These are phyloP conservation scores for Myrmophylax atrothorax DNA, from an alignment of 2,113 vertebrate genomes.

Conservation along the genomic window DNA sequence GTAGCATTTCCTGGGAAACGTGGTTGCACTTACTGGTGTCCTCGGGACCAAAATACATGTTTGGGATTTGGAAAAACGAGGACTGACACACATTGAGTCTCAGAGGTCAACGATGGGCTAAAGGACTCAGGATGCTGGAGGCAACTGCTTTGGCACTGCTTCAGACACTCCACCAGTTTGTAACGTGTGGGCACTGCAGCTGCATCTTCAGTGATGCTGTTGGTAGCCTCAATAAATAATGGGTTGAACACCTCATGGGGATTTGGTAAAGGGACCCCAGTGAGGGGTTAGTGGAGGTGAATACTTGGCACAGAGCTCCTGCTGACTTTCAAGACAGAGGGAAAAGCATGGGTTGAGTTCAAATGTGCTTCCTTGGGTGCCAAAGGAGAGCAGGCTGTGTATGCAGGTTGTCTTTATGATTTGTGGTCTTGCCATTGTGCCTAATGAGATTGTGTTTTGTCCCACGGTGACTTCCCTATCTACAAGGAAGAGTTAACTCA, in stretches of 20 bases:
- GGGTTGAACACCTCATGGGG: rapidly evolving
- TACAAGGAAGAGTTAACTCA: background rate
- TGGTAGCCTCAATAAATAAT: rapidly evolving
- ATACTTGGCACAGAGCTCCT: background rate
- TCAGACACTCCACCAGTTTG: background rate
- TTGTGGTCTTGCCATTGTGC: background rate
- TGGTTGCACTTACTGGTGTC: background rate
- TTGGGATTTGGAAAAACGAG: background rate
- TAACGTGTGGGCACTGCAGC: rapidly evolving
- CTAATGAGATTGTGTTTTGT: background rate
- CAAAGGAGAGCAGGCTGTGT: background rate
- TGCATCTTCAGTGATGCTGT: background rate
- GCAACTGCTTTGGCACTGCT: background rate
- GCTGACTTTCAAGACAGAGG: background rate
- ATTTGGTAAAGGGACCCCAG: background rate
- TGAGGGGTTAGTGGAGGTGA: background rate
- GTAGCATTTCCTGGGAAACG: background rate
- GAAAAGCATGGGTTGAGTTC: background rate
- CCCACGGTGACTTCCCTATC: background rate
- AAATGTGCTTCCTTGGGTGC: background rate
- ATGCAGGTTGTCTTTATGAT: background rate
- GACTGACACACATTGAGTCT: background rate
- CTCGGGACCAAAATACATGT: background rate
- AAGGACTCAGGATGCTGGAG: background rate
- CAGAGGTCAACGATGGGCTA: background rate